Conservation (phyloP, 2,797 vertebrate species). For the Phoebastria nigripes region DNA sequence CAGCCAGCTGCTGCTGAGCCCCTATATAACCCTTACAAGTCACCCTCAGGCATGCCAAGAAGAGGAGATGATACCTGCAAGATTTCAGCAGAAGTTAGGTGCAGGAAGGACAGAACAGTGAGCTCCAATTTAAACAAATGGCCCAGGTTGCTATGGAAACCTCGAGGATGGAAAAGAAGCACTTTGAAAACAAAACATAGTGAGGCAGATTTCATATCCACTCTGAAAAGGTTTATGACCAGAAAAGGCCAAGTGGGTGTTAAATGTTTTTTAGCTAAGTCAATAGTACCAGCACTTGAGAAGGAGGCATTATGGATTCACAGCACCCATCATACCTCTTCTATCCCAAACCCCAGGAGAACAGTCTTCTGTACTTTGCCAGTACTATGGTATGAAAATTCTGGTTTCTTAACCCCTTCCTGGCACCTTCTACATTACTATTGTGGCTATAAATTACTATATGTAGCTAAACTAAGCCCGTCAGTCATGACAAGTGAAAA, state of each 20-base stretch:
- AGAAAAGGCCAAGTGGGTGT: constrained; percentile 71
- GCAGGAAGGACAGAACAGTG: background rate
- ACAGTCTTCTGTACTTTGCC: background rate
- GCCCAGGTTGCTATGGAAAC: constrained; percentile 65
- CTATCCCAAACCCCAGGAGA: background rate
- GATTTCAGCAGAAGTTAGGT: background rate
- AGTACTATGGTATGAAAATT: background rate
- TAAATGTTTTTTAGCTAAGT: constrained; percentile 12
- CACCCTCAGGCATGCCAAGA: background rate
- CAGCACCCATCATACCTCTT: background rate
- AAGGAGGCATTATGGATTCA: background rate
- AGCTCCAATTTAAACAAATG: constrained; percentile 42
- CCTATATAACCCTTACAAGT: background rate
- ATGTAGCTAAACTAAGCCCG: background rate
- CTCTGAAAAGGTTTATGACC: constrained; percentile 56
- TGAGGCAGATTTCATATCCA: constrained; percentile 32
- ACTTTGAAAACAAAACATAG: constrained; percentile 40
- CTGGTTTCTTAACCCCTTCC: background rate
- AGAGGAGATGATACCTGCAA: background rate
- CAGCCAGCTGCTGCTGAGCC: background rate
- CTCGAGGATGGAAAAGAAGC: constrained; percentile 25
- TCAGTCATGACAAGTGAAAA: background rate
- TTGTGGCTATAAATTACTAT: background rate
- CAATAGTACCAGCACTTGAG: constrained; percentile 25
- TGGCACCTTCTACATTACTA: background rate